Conservation (phyloP, 2,113 vertebrate genomes). For the Lipophrys pholis region DNA sequence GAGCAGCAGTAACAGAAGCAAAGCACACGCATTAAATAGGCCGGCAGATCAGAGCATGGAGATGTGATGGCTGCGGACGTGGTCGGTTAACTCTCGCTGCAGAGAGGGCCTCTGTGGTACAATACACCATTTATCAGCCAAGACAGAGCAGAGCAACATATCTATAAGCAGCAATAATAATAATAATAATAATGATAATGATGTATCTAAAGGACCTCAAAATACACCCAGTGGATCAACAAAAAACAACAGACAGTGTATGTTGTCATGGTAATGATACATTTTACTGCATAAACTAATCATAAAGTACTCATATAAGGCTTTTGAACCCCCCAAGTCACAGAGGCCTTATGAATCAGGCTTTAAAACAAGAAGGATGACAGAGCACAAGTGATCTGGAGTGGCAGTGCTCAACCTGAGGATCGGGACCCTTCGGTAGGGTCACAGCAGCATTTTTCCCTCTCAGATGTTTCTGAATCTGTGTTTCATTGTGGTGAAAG, state of each 20-base stretch:
- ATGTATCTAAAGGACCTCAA: slow-evolving; percentile 1
- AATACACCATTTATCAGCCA: not conserved
- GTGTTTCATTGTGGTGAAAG: no score
- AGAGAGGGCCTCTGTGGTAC: slow-evolving; percentile 1
- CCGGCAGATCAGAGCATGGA: slow-evolving; percentile 40
- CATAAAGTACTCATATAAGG: slow-evolving; percentile 22
- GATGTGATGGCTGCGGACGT: slow-evolving; percentile 36
- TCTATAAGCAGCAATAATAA: not conserved
- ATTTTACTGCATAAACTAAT: slow-evolving; percentile 28
- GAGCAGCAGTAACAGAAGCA: slow-evolving; percentile 40
- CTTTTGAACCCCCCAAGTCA: slow-evolving; percentile 8
- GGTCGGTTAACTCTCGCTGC: slow-evolving; percentile 18
- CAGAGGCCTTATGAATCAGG: slow-evolving; percentile 14
- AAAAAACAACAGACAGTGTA: not conserved
- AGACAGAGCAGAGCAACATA: not conserved
- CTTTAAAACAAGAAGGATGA: not conserved
- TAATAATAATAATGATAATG: not conserved
- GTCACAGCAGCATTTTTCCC: not conserved
- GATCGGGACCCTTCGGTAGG: not conserved
- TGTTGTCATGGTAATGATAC: slow-evolving; percentile 7
- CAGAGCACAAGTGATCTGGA: not conserved
- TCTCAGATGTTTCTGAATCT: no score
- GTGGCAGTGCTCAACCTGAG: not conserved
- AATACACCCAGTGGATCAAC: slow-evolving; percentile 36
- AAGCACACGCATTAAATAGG: slow-evolving; percentile 43